phyloP scores from a whole-genome alignment of 2,888 invertebrate genomes.

The Cantharis lateralis region DNA sequence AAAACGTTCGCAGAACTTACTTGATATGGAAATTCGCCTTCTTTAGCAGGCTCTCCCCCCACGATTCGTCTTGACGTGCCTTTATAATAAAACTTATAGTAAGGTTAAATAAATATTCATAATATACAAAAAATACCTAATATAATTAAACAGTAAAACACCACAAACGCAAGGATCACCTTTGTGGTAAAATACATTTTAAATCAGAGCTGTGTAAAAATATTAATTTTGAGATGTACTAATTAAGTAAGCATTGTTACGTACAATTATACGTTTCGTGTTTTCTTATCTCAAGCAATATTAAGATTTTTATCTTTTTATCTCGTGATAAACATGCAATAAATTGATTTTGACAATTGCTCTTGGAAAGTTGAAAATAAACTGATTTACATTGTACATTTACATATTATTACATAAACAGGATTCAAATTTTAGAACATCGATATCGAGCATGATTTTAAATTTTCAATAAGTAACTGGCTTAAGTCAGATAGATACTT shows the following conservation, averaged over 20 bases:
- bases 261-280: background rate
- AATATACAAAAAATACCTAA: background rate
- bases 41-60: slow-evolving; percentile 36
- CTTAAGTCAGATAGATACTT: too few species aligned
- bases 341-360: background rate
- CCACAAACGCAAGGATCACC: background rate
- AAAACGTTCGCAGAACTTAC: slow-evolving; percentile 13
- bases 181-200: background rate
- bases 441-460: too few species aligned
- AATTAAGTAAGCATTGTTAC: background rate
- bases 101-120: background rate
- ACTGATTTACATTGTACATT: too few species aligned
- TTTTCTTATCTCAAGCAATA: background rate
- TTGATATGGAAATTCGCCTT: slow-evolving; percentile 40
- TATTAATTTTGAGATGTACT: background rate
- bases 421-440: too few species aligned
- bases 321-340: background rate
- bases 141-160: background rate
- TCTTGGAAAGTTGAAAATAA: background rate
- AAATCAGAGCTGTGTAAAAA: background rate
- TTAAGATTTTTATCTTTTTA: background rate
- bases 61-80: slow-evolving; percentile 29
- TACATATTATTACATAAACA: too few species aligned
- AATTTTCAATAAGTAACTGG: too few species aligned
- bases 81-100: background rate